Conservation (phyloP, 2,797 vertebrate species). For the Darevskia nairensis region DNA sequence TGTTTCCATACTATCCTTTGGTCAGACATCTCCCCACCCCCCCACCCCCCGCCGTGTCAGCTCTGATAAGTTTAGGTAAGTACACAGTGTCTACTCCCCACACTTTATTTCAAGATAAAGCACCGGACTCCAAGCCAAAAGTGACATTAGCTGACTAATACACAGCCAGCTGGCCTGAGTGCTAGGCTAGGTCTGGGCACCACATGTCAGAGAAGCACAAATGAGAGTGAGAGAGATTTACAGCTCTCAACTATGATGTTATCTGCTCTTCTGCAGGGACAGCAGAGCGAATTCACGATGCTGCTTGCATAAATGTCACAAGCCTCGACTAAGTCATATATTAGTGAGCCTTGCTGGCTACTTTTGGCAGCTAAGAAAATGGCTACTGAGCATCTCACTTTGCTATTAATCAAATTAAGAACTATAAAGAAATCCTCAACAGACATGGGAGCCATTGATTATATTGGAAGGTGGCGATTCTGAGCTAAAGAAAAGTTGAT, state of each 20-base stretch:
- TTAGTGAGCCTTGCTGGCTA: slow-evolving; percentile 28
- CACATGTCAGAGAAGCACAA: slow-evolving; percentile 38
- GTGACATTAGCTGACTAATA: slow-evolving; percentile 62
- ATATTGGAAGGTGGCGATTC: neutral
- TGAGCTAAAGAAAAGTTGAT: neutral
- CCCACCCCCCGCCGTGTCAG: slow-evolving; percentile 40
- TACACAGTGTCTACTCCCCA: slow-evolving; percentile 44
- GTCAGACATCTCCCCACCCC: slow-evolving; percentile 24
- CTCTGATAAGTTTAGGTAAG: slow-evolving; percentile 57
- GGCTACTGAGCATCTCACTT: slow-evolving; percentile 24
- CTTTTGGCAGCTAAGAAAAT: slow-evolving; percentile 9
- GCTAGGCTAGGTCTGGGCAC: slow-evolving; percentile 41
- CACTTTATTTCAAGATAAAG: slow-evolving; percentile 40
- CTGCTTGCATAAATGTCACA: slow-evolving; percentile 44
- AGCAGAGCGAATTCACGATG: slow-evolving; percentile 48
- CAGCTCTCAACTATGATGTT: slow-evolving; percentile 59
- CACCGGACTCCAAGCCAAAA: slow-evolving; percentile 39
- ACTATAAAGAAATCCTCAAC: neutral
- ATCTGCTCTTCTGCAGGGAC: slow-evolving; percentile 52
- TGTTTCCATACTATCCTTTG: slow-evolving; percentile 49
- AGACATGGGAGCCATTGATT: neutral
- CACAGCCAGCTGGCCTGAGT: slow-evolving; percentile 39
- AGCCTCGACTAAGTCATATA: slow-evolving; percentile 26
- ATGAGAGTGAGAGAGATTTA: slow-evolving; percentile 56
- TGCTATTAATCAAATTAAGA: slow-evolving; percentile 9